Conservation (phyloP, 2,888 invertebrate species). For the Amphipyra berbera region DNA sequence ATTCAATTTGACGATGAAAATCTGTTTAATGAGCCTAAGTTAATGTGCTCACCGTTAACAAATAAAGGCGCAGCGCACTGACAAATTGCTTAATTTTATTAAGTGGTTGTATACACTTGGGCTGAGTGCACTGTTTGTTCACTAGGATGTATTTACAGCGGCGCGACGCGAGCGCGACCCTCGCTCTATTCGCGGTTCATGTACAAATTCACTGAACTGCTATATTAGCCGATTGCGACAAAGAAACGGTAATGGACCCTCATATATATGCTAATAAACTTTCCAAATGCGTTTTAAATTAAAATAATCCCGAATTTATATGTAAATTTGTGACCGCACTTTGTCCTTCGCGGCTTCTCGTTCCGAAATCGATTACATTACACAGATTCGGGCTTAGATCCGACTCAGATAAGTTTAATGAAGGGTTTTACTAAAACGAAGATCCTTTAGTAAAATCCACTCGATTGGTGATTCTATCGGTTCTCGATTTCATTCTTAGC, state of each 20-base stretch:
- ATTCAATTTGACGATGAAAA: slow-evolving; percentile 71
- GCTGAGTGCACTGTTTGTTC: slow-evolving; percentile 74
- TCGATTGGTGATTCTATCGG: slow-evolving; percentile 74
- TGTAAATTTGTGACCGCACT: slow-evolving; percentile 87
- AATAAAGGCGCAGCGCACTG: slow-evolving; percentile 79
- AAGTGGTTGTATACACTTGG: slow-evolving; percentile 78
- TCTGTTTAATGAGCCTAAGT: slow-evolving; percentile 70
- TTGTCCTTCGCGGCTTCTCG: slow-evolving; percentile 86
- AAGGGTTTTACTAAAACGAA: slow-evolving; percentile 81
- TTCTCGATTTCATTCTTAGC: slow-evolving; percentile 40
- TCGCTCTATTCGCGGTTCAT: slow-evolving; percentile 60
- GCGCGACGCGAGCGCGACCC: slow-evolving; percentile 51
- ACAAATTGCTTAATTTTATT: slow-evolving; percentile 88
- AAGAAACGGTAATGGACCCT: slow-evolving; percentile 83
- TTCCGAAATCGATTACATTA: slow-evolving; percentile 87
- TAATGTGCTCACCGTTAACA: slow-evolving; percentile 74
- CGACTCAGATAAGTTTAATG: slow-evolving; percentile 84
- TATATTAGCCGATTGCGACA: slow-evolving; percentile 79
- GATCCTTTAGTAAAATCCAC: slow-evolving; percentile 76
- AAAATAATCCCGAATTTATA: slow-evolving; percentile 89
- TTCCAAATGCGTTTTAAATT: slow-evolving; percentile 87
- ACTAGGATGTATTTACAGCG: slow-evolving; percentile 60
- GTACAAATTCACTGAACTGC: slow-evolving; percentile 80
- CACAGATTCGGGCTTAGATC: slow-evolving; percentile 84
- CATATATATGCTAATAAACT: slow-evolving; percentile 88